phyloP scores from a whole-genome alignment of 2,888 invertebrate species.

The Diaphora mendica region DNA sequence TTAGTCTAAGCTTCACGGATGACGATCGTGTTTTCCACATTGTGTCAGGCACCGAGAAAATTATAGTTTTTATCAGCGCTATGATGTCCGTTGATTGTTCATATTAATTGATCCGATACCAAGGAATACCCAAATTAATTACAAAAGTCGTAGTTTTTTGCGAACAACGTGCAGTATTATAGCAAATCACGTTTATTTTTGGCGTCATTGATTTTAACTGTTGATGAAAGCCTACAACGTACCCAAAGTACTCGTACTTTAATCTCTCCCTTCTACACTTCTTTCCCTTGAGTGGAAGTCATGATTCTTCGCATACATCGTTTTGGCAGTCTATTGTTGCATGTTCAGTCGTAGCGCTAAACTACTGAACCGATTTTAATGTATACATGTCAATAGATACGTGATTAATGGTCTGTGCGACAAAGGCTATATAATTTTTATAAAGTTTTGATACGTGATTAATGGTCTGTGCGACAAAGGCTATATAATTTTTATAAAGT shows the following conservation, averaged over 20 bases:
- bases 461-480: too few species aligned
- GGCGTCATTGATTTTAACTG: not conserved
- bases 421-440: too few species aligned
- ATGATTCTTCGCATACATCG: too few species aligned
- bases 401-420: too few species aligned
- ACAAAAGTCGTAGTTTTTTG: not conserved
- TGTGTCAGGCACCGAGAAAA: not conserved
- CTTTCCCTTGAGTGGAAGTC: too few species aligned
- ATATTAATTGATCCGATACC: not conserved
- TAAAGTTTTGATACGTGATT: too few species aligned
- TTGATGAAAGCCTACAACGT: not conserved
- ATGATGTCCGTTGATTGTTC: conserved; percentile 8
- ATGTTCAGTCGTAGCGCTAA: too few species aligned
- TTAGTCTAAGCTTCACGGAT: not conserved
- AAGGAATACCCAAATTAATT: not conserved
- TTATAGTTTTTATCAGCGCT: conserved; percentile 5
- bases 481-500: too few species aligned
- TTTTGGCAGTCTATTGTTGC: too few species aligned
- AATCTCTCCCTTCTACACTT: too few species aligned
- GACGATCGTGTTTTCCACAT: conserved; percentile 6
- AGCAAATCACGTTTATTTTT: not conserved
- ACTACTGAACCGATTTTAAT: too few species aligned
- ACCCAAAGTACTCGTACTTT: not conserved
- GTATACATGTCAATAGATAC: too few species aligned
- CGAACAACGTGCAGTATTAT: not conserved